Evolutionary conservation across 2,113 vertebrate species (phyloP).

Genomic region (Mastomys coucha): DNA sequence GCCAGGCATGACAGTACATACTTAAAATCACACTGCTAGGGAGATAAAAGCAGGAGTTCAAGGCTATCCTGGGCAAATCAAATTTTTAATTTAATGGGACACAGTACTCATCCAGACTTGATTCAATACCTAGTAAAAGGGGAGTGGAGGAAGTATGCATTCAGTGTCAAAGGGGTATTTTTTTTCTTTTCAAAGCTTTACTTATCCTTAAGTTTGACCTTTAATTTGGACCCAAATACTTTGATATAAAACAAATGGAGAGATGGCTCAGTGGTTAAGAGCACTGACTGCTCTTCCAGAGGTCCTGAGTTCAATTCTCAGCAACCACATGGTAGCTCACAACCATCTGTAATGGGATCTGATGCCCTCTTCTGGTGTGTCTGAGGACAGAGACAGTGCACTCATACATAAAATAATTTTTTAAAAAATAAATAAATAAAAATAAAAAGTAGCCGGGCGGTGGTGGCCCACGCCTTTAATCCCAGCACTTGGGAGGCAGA

Average conservation of each 20-base stretch:
- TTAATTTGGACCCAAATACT: slow-evolving; percentile 46
- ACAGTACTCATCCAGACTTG: slow-evolving; percentile 20
- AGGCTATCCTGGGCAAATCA: not conserved
- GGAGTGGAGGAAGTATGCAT: not conserved
- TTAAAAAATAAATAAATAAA: too few relatives aligned
- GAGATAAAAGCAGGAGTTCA: not conserved
- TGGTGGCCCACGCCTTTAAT: too few relatives aligned
- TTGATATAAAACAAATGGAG: not conserved
- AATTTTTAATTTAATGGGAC: slow-evolving; percentile 46
- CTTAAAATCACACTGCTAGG: not conserved
- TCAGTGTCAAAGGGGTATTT: not conserved
- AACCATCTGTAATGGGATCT: too few relatives aligned
- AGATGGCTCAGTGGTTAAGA: too few relatives aligned
- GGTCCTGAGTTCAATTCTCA: too few relatives aligned
- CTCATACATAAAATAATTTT: too few relatives aligned
- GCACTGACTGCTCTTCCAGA: too few relatives aligned
- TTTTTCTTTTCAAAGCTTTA: slow-evolving; percentile 40
- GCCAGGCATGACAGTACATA: not conserved
- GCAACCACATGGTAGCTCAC: too few relatives aligned
- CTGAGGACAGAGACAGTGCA: too few relatives aligned
- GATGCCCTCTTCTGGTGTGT: too few relatives aligned
- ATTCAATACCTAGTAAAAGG: not conserved
- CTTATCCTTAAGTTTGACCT: slow-evolving; percentile 10
- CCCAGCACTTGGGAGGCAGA: too few relatives aligned
- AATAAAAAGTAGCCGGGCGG: too few relatives aligned